Evolutionary conservation across 2,888 invertebrate genomes (phyloP).

Genomic region (Platynereis dumerilii): DNA sequence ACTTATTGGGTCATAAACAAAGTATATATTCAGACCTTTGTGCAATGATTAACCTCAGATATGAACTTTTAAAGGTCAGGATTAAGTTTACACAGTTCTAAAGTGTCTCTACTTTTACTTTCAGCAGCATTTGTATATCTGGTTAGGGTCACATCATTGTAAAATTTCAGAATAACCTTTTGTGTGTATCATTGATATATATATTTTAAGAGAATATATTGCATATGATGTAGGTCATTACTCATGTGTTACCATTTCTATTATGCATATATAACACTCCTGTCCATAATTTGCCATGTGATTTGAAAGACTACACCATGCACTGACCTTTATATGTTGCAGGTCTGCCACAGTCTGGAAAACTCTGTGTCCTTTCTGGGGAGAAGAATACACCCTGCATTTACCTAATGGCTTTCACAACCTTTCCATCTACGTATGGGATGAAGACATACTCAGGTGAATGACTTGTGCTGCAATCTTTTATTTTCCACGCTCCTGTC

Average conservation of each 20-base stretch:
- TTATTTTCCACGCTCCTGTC: neutral
- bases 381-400: conserved; percentile 46
- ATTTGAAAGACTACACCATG: no score
- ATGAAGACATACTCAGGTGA: conserved; percentile 41
- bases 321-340: conserved; percentile 12
- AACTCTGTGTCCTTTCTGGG: conserved; percentile 45
- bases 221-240: neutral
- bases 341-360: conserved; percentile 48
- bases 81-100: no score
- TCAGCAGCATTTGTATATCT: no score
- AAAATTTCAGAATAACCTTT: no score
- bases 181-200: no score
- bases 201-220: no score
- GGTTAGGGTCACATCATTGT: no score
- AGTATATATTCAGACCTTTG: no score
- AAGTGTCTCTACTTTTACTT: no score
- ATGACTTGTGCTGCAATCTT: neutral
- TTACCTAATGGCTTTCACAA: conserved; percentile 45
- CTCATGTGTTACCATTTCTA: neutral
- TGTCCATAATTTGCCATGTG: neutral
- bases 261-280: neutral
- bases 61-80: no score
- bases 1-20: no score
- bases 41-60: no score
- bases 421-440: conserved; percentile 44